Evolutionary conservation across 2,113 vertebrate species (phyloP).

Genomic region (Falco punctatus): DNA sequence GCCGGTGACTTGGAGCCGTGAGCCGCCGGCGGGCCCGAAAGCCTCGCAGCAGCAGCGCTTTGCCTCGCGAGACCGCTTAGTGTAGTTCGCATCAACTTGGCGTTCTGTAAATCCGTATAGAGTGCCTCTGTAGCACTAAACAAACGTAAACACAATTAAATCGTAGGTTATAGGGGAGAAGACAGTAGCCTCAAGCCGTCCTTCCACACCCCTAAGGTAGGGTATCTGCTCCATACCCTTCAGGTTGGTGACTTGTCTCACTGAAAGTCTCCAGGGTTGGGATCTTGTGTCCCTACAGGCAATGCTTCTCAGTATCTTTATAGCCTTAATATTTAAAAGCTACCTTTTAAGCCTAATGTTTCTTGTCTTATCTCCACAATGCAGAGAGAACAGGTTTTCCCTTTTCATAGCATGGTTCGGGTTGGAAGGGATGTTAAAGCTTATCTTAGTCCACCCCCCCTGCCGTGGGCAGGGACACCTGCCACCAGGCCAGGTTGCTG

Average conservation of each 20-base stretch:
- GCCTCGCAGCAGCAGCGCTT: not conserved
- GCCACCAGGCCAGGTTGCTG: no score
- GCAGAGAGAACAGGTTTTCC: not conserved
- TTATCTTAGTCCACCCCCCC: no score
- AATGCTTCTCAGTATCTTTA: not conserved
- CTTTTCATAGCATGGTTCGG: not conserved
- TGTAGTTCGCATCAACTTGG: not conserved
- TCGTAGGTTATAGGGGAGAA: not conserved
- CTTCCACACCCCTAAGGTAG: not conserved
- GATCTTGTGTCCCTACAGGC: not conserved
- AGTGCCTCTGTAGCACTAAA: not conserved
- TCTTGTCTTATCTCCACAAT: not conserved
- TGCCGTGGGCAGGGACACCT: no score
- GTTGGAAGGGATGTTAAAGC: no score
- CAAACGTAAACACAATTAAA: not conserved
- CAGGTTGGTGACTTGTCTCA: not conserved
- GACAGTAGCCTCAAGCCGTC: not conserved
- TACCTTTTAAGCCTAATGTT: not conserved
- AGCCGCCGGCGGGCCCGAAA: no score
- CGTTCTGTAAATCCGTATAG: not conserved
- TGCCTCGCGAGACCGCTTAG: rapidly evolving
- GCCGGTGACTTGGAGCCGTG: rapidly evolving
- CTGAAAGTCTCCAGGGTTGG: not conserved
- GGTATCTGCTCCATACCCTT: not conserved
- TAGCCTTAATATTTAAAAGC: not conserved